A percentile compares a stretch with the other conserved stretches of the same genome.
Evolutionary conservation across 1,140 invertebrate genomes (phyloP).

Genomic region (Anadara kagoshimensis): DNA sequence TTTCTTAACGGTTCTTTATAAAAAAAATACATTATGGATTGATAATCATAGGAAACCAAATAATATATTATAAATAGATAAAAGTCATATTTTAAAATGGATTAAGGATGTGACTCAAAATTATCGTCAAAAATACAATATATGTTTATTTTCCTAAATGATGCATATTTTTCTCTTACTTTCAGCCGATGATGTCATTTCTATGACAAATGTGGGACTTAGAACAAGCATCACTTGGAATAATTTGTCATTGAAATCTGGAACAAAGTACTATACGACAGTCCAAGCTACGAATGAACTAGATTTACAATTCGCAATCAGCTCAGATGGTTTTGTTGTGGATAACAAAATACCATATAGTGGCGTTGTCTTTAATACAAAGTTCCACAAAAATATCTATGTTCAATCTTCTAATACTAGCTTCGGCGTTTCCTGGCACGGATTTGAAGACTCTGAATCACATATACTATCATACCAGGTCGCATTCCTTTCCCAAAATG

Average conservation of each 20-base stretch:
- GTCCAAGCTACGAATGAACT: conserved; percentile 25
- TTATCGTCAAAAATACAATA: too few species aligned
- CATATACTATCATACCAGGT: conserved; percentile 36
- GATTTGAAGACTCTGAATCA: conserved; percentile 47
- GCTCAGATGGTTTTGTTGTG: conserved; percentile 35
- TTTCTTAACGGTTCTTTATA: too few species aligned
- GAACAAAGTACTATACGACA: conserved; percentile 27
- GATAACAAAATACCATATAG: conserved; percentile 16
- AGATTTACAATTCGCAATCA: conserved; percentile 10
- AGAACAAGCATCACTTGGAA: not conserved
- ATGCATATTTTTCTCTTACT: too few species aligned
- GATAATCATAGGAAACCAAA: too few species aligned
- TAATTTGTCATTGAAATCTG: conserved; percentile 6
- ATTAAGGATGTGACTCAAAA: too few species aligned
- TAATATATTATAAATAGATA: too few species aligned
- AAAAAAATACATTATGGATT: too few species aligned
- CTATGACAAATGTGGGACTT: not conserved
- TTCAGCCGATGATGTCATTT: conserved; percentile 9
- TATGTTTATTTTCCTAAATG: too few species aligned
- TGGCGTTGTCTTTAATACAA: conserved; percentile 31
- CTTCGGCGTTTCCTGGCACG: conserved; percentile 45
- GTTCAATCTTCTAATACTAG: conserved; percentile 15
- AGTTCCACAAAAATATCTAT: conserved; percentile 6
- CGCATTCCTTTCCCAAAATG: conserved; percentile 14
- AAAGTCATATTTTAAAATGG: too few species aligned